Percentiles rank a stretch among this genome's conserved stretches.
phyloP scores from a whole-genome alignment of 2,888 invertebrate genomes.

The Tetragonula carbonaria region DNA sequence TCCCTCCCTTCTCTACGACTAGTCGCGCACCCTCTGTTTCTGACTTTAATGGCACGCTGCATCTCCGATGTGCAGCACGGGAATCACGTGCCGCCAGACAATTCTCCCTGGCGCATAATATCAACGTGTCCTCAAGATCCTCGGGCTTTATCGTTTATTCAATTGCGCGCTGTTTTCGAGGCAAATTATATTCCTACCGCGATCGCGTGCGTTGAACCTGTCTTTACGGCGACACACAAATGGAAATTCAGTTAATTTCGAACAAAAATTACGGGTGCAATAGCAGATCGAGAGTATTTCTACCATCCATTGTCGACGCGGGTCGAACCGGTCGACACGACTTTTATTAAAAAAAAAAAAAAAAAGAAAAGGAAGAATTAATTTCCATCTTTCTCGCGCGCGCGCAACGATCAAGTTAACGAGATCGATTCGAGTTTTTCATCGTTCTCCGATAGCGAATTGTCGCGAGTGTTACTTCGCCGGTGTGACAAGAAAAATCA shows the following conservation, averaged over 20 bases:
- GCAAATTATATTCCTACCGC: constrained; percentile 15
- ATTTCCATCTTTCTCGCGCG: background rate
- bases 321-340: background rate
- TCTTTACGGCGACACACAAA: background rate
- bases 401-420: background rate
- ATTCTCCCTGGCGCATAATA: constrained; percentile 25
- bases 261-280: background rate
- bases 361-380: background rate
- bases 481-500: constrained; percentile 22
- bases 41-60: constrained; percentile 20
- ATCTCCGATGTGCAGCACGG: constrained; percentile 12
- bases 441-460: background rate
- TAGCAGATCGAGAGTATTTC: background rate
- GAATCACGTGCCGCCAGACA: constrained; percentile 50
- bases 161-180: constrained; percentile 7
- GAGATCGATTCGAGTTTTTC: background rate
- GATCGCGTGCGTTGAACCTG: background rate
- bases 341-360: background rate
- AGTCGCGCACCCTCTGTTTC: background rate
- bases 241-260: background rate
- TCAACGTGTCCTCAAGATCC: constrained; percentile 8
- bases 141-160: constrained; percentile 25
- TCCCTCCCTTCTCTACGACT: background rate
- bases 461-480: background rate
- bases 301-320: background rate